phyloP scores from a whole-genome alignment of 1,140 invertebrate genomes.

The Lucilia sericata region DNA sequence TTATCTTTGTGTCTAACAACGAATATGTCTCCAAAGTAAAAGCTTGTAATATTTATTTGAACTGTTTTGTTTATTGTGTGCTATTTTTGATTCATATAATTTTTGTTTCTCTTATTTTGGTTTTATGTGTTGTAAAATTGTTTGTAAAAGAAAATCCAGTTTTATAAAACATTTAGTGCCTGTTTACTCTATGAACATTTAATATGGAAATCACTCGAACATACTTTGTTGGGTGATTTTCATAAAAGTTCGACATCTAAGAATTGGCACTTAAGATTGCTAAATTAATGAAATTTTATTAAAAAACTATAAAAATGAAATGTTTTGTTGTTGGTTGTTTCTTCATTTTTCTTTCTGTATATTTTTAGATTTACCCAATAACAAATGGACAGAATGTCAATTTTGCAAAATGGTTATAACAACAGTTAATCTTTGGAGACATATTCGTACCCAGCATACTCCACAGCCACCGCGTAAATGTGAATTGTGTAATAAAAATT shows the following conservation, averaged over 20 bases:
- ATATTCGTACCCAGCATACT: slow-evolving; percentile 68
- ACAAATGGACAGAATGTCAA: slow-evolving; percentile 69
- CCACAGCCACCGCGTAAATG: slow-evolving; percentile 67
- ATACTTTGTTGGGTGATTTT: too few species aligned
- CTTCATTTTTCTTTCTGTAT: slow-evolving; percentile 60
- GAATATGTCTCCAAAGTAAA: slow-evolving; percentile 49
- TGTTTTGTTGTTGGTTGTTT: slow-evolving; percentile 36
- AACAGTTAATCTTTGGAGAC: slow-evolving; percentile 68
- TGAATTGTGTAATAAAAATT: slow-evolving; percentile 68
- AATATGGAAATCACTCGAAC: too few species aligned
- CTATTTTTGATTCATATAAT: slow-evolving; percentile 32
- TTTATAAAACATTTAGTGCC: too few species aligned
- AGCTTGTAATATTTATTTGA: slow-evolving; percentile 14
- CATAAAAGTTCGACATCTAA: too few species aligned
- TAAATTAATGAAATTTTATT: background rate
- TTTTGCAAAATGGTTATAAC: slow-evolving; percentile 69
- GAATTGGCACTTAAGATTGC: background rate
- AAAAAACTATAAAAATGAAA: background rate
- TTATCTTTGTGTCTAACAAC: slow-evolving; percentile 45
- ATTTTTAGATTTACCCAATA: slow-evolving; percentile 69
- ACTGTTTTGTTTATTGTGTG: slow-evolving; percentile 31
- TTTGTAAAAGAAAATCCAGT: background rate
- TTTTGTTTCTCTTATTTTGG: slow-evolving; percentile 28
- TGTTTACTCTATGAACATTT: too few species aligned
- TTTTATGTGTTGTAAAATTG: slow-evolving; percentile 9